Percentiles rank a stretch among this genome's conserved stretches.
These are phyloP conservation scores for Pavo muticus DNA, from an alignment of 2,113 vertebrate genomes.

Conservation along the genomic window DNA sequence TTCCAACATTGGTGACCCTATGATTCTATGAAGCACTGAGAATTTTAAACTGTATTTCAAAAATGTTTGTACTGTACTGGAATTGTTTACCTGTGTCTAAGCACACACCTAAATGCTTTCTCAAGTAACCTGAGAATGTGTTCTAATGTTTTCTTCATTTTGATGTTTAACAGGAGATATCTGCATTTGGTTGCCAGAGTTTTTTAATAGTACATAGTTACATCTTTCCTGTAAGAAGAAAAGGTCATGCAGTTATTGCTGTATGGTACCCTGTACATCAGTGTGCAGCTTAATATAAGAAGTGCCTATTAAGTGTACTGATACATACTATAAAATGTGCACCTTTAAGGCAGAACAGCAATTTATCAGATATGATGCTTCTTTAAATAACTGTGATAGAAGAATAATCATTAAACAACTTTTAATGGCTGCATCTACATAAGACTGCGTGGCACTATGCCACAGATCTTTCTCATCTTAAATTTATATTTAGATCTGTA, in stretches of 20 bases:
- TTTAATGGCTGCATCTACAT: constrained; percentile 7
- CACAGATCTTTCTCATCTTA: constrained; percentile 35
- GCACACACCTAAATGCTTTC: background rate
- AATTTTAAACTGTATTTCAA: background rate
- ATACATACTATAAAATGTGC: background rate
- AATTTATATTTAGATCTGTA: constrained; percentile 63
- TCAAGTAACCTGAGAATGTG: background rate
- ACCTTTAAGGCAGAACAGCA: background rate
- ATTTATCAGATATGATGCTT: background rate
- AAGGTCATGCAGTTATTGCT: background rate
- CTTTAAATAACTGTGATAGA: constrained; percentile 29
- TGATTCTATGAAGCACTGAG: background rate
- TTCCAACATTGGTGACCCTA: no score
- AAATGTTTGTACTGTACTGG: background rate
- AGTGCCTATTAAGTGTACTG: background rate
- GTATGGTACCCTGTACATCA: background rate
- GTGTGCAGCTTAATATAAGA: background rate
- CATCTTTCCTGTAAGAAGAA: background rate
- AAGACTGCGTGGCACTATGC: background rate
- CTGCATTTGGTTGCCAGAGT: background rate
- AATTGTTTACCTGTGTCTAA: background rate
- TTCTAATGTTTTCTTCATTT: background rate
- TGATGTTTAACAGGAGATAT: background rate
- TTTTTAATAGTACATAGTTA: background rate
- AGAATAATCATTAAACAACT: constrained; percentile 22